Evolutionary conservation across 2,113 vertebrate species (phyloP), one percentile per base, ranked within the genome.

Genomic region (Microcebus murinus): DNA sequence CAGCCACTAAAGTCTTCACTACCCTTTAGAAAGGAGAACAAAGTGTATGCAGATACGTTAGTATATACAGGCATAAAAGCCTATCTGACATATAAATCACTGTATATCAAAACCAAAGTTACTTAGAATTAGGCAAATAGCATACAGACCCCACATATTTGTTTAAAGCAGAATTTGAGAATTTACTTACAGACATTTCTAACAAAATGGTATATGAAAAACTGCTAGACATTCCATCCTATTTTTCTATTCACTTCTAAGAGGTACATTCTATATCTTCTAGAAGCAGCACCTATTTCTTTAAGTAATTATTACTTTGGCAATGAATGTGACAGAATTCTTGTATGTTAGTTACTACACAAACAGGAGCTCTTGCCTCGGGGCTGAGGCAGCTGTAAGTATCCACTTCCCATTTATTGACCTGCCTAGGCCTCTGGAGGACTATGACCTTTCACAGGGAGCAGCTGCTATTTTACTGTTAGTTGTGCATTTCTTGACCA

Each of bases 1-100:
- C 99, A 13, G 99, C 99, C 73, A 99, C 98, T 97, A 99, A 98
- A 2, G 99, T 99, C 91, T 99, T 99, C 95, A 99, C 98, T n/a
- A 98, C 91, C 70, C 99, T 99, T 97, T 59, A 94, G 91, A 91
- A 39, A 94, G 2, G 1, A 94, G 17, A 97, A 87, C 31, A 92
- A 96, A 61, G 42, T 36, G 36, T 18, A 21, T 17, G 23, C 27
- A 76, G 23, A 55, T 11, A 36, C 3, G 8, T 55, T 23, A 61
- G 17, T 48, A 4, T 7, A 65, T 4, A 1, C 1, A 50, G 42
- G 42, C 25, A 10, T 13, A 6, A 14, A 55, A 68, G 63, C 52
- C 52, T 39, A 31, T 1, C 59, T 6, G 42, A 79, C 81, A 70
- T 27, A 57, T 3, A 92, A 52, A 48, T 21, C 57, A 80, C 83